phyloP scores from a whole-genome alignment of 2,113 vertebrate species.

The Leuciscus idus region DNA sequence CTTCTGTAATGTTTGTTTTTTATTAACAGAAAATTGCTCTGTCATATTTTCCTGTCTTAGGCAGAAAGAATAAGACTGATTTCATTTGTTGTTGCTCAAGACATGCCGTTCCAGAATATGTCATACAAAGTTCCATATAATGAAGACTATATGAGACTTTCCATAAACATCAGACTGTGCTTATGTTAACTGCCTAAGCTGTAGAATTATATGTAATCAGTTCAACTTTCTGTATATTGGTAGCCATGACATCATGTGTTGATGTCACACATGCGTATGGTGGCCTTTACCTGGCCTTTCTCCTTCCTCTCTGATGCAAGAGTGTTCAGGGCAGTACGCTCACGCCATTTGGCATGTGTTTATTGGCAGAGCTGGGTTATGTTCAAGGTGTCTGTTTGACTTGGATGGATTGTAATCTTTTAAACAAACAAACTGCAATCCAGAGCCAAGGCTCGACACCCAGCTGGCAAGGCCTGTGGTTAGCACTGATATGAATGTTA shows the following conservation, averaged over 20 bases:
- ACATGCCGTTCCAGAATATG: conserved; percentile 6
- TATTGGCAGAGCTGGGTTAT: conserved; percentile 56
- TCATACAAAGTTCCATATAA: conserved; percentile 6
- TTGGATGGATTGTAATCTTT: conserved; percentile 61
- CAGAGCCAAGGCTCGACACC: conserved; percentile 51
- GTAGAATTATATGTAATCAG: conserved; percentile 21
- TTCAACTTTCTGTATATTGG: conserved; percentile 37
- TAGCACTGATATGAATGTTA: conserved; percentile 44
- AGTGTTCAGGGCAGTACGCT: conserved; percentile 40
- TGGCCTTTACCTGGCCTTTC: conserved; percentile 54
- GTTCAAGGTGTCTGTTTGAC: conserved; percentile 62
- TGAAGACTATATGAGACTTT: neutral
- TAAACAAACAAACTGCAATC: conserved; percentile 58
- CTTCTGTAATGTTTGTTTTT: neutral
- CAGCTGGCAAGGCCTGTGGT: conserved; percentile 43
- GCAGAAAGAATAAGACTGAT: neutral
- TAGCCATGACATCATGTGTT: conserved; percentile 64
- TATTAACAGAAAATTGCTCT: neutral
- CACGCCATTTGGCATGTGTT: conserved; percentile 58
- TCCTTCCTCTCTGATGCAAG: conserved; percentile 42
- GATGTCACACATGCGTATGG: conserved; percentile 57
- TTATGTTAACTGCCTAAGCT: conserved; percentile 16
- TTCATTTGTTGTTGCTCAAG: neutral
- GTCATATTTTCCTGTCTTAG: conserved; percentile 56
- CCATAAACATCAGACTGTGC: neutral